Evolutionary conservation across 92 coral and sea anemone genomes (phyloP).

Genomic region (Palythoa heliodiscus): DNA sequence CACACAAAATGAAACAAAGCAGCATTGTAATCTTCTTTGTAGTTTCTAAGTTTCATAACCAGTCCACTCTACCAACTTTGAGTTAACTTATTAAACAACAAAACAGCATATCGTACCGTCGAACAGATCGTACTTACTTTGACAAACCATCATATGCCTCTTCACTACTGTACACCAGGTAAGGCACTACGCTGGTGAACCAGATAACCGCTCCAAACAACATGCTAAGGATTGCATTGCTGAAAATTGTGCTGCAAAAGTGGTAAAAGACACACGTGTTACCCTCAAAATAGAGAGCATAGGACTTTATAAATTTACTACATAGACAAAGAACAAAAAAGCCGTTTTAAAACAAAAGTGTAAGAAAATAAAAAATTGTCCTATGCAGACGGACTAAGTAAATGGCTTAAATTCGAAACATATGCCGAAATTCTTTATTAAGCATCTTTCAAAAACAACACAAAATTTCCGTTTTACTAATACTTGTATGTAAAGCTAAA

Average conservation of each 20-base stretch:
- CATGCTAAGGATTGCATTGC: conserved; percentile 88
- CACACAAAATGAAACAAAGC: no score
- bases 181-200: conserved; percentile 84
- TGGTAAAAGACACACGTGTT: neutral
- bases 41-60: no score
- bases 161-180: conserved; percentile 56
- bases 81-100: no score
- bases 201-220: conserved; percentile 89
- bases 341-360: neutral
- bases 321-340: no score
- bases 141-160: conserved; percentile 72
- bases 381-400: neutral
- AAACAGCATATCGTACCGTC: neutral
- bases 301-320: no score
- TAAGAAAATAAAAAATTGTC: no score
- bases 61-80: no score
- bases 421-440: no score
- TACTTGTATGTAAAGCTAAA: no score
- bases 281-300: neutral
- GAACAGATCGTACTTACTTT: conserved; percentile 57
- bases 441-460: no score
- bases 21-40: no score
- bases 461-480: no score
- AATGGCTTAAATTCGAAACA: neutral
- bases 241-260: conserved; percentile 82